phyloP scores from a whole-genome alignment of 1,140 invertebrate genomes.

The Cephus cinctus region DNA sequence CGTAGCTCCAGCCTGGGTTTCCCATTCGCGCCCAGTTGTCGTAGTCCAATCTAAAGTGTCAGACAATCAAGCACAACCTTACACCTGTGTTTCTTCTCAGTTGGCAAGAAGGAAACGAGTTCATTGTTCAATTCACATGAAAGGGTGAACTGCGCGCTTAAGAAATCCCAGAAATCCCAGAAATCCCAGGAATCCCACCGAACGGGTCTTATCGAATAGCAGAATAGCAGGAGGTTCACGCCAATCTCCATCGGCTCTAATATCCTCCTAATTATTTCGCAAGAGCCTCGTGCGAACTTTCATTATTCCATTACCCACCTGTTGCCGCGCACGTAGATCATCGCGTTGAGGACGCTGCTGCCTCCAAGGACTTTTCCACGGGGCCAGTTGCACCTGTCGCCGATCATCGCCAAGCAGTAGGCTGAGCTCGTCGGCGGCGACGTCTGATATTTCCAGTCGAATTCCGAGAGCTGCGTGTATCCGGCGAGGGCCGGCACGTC shows the following conservation, averaged over 20 bases:
- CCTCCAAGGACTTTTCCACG: constrained; percentile 89
- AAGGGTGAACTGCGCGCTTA: no score
- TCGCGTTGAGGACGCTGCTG: constrained; percentile 90
- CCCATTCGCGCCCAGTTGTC: constrained; percentile 87
- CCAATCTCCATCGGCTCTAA: no score
- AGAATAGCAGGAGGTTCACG: neutral
- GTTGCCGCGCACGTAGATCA: constrained; percentile 94
- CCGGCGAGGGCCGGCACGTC: constrained; percentile 75
- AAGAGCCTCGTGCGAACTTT: neutral
- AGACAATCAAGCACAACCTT: neutral
- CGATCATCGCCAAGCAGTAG: constrained; percentile 81
- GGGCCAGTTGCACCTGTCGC: constrained; percentile 84
- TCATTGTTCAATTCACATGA: no score
- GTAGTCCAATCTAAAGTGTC: constrained; percentile 69
- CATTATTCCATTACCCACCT: constrained; percentile 36
- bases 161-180: no score
- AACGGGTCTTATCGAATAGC: no score
- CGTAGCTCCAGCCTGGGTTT: constrained; percentile 88
- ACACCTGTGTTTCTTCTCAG: no score
- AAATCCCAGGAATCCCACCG: no score
- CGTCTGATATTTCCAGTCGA: constrained; percentile 94
- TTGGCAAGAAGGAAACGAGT: no score
- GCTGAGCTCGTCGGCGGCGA: constrained; percentile 72
- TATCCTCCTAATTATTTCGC: no score
- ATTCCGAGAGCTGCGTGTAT: constrained; percentile 73